phyloP scores from a whole-genome alignment of 2,797 vertebrate species.

The Ataeniobius toweri region DNA sequence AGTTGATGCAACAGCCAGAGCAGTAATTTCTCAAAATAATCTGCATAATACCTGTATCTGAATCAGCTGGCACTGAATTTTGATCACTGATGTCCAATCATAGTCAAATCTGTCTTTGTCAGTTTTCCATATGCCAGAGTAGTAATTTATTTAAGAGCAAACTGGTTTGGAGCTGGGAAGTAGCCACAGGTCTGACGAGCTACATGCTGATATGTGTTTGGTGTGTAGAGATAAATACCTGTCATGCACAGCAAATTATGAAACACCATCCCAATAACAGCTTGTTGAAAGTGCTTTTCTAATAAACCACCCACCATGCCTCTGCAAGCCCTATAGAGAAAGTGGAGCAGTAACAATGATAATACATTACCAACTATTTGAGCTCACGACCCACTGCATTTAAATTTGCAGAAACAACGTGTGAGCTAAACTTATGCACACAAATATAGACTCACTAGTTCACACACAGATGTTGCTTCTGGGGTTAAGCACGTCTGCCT shows the following conservation, averaged over 20 bases:
- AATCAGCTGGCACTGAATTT: conserved; percentile 23
- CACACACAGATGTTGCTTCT: conserved; percentile 63
- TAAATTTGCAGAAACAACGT: conserved; percentile 35
- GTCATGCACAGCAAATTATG: conserved; percentile 57
- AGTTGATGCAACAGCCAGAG: conserved; percentile 33
- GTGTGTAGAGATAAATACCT: conserved; percentile 54
- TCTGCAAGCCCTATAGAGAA: conserved; percentile 46
- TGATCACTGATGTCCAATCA: conserved; percentile 24
- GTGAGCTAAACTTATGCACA: conserved; percentile 9
- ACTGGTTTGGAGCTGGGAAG: conserved; percentile 45
- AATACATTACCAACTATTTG: conserved; percentile 21
- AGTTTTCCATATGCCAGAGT: conserved; percentile 18
- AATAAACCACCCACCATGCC: conserved; percentile 77
- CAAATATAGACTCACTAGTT: conserved; percentile 14
- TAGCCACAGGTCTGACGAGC: conserved; percentile 52
- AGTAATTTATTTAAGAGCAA: conserved; percentile 49
- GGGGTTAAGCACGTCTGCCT: conserved; percentile 64
- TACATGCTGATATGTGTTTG: conserved; percentile 62
- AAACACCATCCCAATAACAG: conserved; percentile 62
- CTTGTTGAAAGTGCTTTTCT: conserved; percentile 44
- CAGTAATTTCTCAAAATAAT: conserved; percentile 29
- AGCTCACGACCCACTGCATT: conserved; percentile 36
- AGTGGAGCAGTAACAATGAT: conserved; percentile 38
- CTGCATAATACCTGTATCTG: conserved; percentile 16
- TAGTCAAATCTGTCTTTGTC: conserved; percentile 29